Evolutionary conservation across 2,113 vertebrate species (phyloP), one percentile per base, ranked within the genome.

Genomic region (Psammodynastes pulverulentus): DNA sequence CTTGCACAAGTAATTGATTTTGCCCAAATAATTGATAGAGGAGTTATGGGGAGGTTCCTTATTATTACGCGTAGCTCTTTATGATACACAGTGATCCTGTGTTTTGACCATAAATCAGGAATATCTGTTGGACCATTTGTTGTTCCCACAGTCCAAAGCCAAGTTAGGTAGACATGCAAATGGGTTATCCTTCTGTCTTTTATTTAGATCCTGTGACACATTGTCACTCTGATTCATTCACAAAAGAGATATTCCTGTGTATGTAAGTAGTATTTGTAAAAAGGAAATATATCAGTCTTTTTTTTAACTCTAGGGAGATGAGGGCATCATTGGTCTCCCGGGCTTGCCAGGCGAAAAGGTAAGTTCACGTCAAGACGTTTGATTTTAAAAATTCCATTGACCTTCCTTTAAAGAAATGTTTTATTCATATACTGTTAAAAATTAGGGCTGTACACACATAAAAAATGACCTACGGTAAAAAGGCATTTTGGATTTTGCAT

Each of bases 321-420:
- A 84, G 0, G 97, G 98, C 96, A 91, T 92, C 8, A 45, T 97
- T 0, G 98, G 97, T 24, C 72, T 93, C 26, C 92, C 94, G 0
- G 97, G 97, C 51, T 88, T 95, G 26, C 96, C 95, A 0, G 98
- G 98, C 23, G 45, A 48, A 0, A 97, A 97, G 97, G 97, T 98
- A 94, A 91, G 93, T 86, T 3, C 0, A 0, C 24, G 5, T 45
- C 46, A 52, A 39, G 26, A 0, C 0, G 7, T 29, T 10, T 17
- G 51, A 48, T n/a, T n/a, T 7, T 17, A 29, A 84, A 12, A 15
- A 23, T 21, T 90, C n/a, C 3, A 52, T 88, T 54, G 29, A n/a
- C 5, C 5, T 13, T 48, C 53, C 19, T 15, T 86, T 51, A 43
- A 51, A 67, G 23, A 24, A 62, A 49, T 29, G 19, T 13, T 49